Percentiles rank a stretch among this genome's conserved stretches.
phyloP scores from a whole-genome alignment of 2,113 vertebrate species.

The Microcebus ravelobensis region DNA sequence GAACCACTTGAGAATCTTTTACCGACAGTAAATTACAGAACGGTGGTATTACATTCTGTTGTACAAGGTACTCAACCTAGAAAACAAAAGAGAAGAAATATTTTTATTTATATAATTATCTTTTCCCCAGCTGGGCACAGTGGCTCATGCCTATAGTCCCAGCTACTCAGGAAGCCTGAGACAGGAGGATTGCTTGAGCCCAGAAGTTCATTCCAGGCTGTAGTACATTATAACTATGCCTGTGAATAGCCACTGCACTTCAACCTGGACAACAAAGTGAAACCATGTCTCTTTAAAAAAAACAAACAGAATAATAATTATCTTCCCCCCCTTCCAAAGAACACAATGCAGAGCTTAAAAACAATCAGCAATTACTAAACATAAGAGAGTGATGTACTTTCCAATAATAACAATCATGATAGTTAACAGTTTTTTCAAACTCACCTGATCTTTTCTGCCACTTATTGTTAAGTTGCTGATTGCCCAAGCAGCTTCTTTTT shows the following conservation, averaged over 20 bases:
- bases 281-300: not conserved
- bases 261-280: not conserved
- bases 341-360: not conserved
- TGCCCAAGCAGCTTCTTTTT: constrained; percentile 99
- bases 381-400: constrained; percentile 16
- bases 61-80: constrained; percentile 98
- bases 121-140: not conserved
- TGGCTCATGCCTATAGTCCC: not conserved
- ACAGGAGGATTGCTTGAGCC: not conserved
- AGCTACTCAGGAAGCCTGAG: not conserved
- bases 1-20: constrained; percentile 99
- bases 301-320: not conserved
- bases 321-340: not conserved
- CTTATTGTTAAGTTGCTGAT: constrained; percentile 99
- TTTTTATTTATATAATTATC: constrained; percentile 36
- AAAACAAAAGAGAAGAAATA: constrained; percentile 52
- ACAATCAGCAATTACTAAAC: constrained; percentile 13
- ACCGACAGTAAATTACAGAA: constrained; percentile 98
- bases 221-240: not conserved
- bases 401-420: not conserved
- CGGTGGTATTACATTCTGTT: constrained; percentile 97
- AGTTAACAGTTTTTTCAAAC: constrained; percentile 41
- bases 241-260: not conserved
- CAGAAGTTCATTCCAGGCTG: not conserved
- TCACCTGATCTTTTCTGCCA: constrained; percentile 99